A percentile compares a stretch with the other conserved stretches of the same genome.
These are phyloP conservation scores for Cettia cetti DNA, from an alignment of 2,113 vertebrate genomes.

Conservation along the genomic window DNA sequence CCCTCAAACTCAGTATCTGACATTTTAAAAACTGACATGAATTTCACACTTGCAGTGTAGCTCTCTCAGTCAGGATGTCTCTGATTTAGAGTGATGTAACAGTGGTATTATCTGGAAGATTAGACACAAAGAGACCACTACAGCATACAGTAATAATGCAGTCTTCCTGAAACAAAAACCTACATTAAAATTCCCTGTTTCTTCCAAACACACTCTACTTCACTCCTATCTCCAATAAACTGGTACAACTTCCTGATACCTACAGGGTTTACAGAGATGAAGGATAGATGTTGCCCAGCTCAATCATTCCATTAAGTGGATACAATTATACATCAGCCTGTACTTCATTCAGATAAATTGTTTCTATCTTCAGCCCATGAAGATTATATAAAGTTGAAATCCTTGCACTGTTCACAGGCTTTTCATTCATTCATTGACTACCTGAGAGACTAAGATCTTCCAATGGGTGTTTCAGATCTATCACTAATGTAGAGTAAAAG, in stretches of 20 bases:
- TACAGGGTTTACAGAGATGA: background rate
- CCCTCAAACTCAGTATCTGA: background rate
- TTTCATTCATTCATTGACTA: background rate
- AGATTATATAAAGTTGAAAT: background rate
- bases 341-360: background rate
- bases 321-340: background rate
- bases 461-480: background rate
- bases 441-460: background rate
- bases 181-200: background rate
- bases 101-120: background rate
- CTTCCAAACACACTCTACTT: background rate
- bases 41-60: background rate
- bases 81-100: background rate
- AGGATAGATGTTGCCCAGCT: background rate
- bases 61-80: rapidly evolving
- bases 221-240: background rate
- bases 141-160: background rate
- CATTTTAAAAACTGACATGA: background rate
- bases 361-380: background rate
- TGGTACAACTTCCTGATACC: background rate
- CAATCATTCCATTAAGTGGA: background rate
- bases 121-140: background rate
- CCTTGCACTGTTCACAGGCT: background rate
- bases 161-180: background rate
- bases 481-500: background rate